Evolutionary conservation across 2,113 vertebrate species (phyloP).

Genomic region (Corythornis vintsioides): DNA sequence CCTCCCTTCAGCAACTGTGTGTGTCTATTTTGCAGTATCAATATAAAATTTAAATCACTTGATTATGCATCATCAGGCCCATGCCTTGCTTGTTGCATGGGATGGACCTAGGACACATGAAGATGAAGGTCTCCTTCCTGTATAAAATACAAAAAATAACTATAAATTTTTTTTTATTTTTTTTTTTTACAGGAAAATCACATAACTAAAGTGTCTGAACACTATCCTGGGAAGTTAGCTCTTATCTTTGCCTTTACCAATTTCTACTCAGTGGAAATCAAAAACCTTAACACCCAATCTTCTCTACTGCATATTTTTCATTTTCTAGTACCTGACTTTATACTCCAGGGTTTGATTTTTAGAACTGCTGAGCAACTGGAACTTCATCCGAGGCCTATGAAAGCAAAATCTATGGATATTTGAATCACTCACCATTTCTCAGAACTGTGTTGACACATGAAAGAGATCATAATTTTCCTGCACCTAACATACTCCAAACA

Average conservation of each 20-base stretch:
- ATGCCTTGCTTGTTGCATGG: not conserved
- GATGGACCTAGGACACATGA: not conserved
- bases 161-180: not conserved
- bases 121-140: not conserved
- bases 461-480: not conserved
- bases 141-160: not conserved
- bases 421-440: not conserved
- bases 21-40: not conserved
- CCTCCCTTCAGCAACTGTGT: not conserved
- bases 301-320: not conserved
- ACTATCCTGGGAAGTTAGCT: not conserved
- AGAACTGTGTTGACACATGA: not conserved
- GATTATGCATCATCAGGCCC: not conserved
- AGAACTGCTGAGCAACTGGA: slow-evolving; percentile 22
- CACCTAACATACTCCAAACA: not conserved
- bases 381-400: not conserved
- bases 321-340: slow-evolving; percentile 13
- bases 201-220: not conserved
- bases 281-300: slow-evolving; percentile 1
- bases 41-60: not conserved
- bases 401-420: not conserved
- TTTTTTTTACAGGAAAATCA: not conserved
- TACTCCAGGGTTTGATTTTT: slow-evolving; percentile 24
- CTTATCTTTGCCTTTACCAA: not conserved
- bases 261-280: slow-evolving; percentile 29